Conservation (phyloP, 2,888 invertebrate genomes). For the Oscheius sp. region DNA sequence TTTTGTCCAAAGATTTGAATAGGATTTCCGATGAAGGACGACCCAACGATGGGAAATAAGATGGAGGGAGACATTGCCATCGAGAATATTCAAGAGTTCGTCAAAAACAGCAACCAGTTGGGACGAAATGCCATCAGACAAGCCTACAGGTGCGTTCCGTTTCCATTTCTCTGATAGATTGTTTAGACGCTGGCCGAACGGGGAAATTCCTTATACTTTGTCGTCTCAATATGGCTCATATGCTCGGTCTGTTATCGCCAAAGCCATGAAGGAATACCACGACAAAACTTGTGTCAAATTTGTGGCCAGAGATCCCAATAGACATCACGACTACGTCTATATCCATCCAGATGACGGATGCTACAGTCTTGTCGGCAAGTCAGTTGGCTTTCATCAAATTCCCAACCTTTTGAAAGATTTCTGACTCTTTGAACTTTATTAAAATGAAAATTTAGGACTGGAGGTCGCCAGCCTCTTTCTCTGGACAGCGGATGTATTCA, state of each 20-base stretch:
- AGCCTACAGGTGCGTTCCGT: slow-evolving; percentile 54
- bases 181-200: slow-evolving; percentile 64
- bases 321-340: slow-evolving; percentile 74
- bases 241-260: slow-evolving; percentile 67
- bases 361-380: slow-evolving; percentile 79
- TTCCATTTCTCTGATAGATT: neutral
- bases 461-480: slow-evolving; percentile 62
- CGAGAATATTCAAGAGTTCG: slow-evolving; percentile 48
- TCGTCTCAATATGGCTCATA: slow-evolving; percentile 68
- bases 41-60: slow-evolving; percentile 64
- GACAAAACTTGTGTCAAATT: slow-evolving; percentile 78
- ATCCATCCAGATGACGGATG: slow-evolving; percentile 77
- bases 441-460: slow-evolving; percentile 54
- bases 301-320: slow-evolving; percentile 73
- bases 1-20: too few species aligned
- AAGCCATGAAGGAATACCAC: slow-evolving; percentile 62
- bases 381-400: neutral
- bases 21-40: slow-evolving; percentile 63
- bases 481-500: slow-evolving; percentile 69
- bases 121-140: slow-evolving; percentile 66
- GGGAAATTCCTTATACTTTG: slow-evolving; percentile 68
- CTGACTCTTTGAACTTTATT: neutral
- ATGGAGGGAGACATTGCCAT: slow-evolving; percentile 65
- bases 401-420: neutral
- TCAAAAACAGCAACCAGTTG: slow-evolving; percentile 57